phyloP scores from a whole-genome alignment of 2,888 invertebrate genomes.

The Lepeophtheirus nordmannii region DNA sequence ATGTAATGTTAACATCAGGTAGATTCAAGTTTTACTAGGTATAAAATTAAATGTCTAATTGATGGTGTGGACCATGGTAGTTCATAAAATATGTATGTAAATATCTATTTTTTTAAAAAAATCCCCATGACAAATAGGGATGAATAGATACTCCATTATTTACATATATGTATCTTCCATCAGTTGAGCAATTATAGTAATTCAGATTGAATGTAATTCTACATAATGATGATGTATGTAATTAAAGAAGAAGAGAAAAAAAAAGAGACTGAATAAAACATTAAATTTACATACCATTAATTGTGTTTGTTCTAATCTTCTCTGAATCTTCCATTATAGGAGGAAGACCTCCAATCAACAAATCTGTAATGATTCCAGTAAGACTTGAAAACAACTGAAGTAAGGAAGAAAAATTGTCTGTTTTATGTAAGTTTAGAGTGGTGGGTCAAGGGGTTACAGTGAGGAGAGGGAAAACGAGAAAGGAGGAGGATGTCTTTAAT shows the following conservation, averaged over 20 bases:
- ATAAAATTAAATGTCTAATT: neutral
- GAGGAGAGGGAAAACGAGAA: neutral
- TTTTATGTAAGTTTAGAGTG: neutral
- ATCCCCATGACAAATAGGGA: no score
- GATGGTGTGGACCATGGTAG: no score
- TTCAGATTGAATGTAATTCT: no score
- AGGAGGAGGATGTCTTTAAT: no score
- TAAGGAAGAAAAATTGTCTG: neutral
- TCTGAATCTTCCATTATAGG: conserved; percentile 13
- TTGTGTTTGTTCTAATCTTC: neutral
- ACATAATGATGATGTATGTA: no score
- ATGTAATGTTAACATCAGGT: neutral
- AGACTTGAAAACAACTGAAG: conserved; percentile 6
- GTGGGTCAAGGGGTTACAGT: no score
- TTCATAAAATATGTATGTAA: no score
- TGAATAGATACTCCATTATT: no score
- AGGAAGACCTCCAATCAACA: conserved; percentile 23
- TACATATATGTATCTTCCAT: no score
- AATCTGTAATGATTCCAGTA: conserved; percentile 14
- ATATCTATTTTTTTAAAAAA: no score
- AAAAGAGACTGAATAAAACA: neutral
- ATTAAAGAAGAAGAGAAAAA: no score
- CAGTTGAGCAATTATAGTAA: no score
- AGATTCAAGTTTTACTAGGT: conserved; percentile 6
- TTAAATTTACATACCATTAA: neutral